Base-by-base conservation (phyloP, 2,888 invertebrate genomes). In the Hydroisotoma schaefferi region DNA sequence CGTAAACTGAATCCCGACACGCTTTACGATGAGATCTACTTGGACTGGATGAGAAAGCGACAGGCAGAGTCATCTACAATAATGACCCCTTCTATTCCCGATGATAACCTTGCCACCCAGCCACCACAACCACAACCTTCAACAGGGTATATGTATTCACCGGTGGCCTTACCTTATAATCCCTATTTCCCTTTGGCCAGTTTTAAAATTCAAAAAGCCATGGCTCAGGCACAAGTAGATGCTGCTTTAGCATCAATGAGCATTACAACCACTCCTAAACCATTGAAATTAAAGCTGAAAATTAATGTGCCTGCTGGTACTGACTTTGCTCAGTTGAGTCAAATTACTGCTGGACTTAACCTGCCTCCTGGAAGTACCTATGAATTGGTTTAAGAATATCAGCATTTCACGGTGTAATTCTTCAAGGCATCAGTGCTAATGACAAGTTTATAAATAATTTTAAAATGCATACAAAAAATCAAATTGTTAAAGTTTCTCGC, bases 201-300 rank as follows among this genome's bases (percentile, higher is more conserved):
- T 18, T 27, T 67, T 22, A 67, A 63, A 33, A 26, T 61, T n/a
- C 57, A 61, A 28, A 67, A 67, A 23, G 52, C 40, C 3, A 47
- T 61, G 54, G 49, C 38, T 6, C 59, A 61, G 22, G 67, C 67
- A 5, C 67, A 67, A 28, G 48, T 61, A 2, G 61, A 55, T 26
- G 67, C 67, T 5, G 59, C 61, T 10, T 28, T 67, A 2, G 57
- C 67, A 1, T 57, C 63, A 0, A n/a, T 57, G 27, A 61, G 55
- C 23, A 67, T 67, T 27, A 67, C 67, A 2, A 67, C 67, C 2
- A 67, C 67, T 6, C 46, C 67, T 26, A 67, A 67, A 33, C 65
- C 65, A 10, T 29, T 47, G 1, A 67, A 67, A 57, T 33, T 67
- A 12, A 63, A 67, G 28, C 54, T 67, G 18, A 67, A 67, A 57